Evolutionary conservation across 2,888 invertebrate genomes (phyloP).

Genomic region (Hermodice carunculata): DNA sequence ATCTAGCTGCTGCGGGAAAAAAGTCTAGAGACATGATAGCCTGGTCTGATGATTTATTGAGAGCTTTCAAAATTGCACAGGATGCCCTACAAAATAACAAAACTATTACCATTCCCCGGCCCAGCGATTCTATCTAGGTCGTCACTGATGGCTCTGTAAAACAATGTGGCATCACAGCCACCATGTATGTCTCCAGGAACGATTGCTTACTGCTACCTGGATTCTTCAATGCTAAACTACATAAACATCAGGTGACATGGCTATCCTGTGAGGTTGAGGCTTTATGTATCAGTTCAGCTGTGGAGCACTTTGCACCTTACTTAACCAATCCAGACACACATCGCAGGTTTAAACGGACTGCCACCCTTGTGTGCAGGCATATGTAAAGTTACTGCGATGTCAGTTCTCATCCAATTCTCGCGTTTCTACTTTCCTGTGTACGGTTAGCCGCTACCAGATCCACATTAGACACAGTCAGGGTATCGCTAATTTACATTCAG

Average conservation of each 20-base stretch:
- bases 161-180: not conserved
- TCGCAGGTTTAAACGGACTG: too few species aligned
- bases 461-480: too few species aligned
- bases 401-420: too few species aligned
- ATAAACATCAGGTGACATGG: not conserved
- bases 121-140: conserved; percentile 35
- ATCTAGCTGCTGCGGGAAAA: conserved; percentile 19
- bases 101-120: conserved; percentile 21
- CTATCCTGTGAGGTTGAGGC: not conserved
- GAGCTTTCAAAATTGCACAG: too few species aligned
- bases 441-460: too few species aligned
- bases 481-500: too few species aligned
- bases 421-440: too few species aligned
- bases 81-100: too few species aligned
- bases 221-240: not conserved
- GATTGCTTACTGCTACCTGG: not conserved
- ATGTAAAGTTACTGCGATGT: too few species aligned
- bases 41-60: conserved; percentile 27
- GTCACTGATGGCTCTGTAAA: conserved; percentile 14
- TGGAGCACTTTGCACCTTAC: conserved; percentile 24
- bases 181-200: not conserved
- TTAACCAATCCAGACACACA: too few species aligned
- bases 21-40: conserved; percentile 25
- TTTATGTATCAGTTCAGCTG: too few species aligned
- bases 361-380: too few species aligned